A percentile compares a stretch with the other conserved stretches of the same genome.
Evolutionary conservation across 2,888 invertebrate genomes (phyloP).

Genomic region (Megaustenia siamemsis): DNA sequence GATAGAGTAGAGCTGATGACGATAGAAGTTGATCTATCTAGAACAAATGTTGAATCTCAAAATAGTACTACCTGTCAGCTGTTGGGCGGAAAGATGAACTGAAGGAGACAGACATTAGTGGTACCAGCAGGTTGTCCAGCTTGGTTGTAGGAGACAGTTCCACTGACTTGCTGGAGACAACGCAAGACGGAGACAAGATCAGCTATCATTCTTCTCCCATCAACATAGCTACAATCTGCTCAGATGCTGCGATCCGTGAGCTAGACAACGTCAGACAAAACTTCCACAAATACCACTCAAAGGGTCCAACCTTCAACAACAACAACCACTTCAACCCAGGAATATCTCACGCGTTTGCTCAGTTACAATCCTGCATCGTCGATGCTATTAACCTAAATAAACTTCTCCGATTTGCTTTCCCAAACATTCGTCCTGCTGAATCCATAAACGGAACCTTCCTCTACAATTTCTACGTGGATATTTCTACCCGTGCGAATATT

Average conservation of each 20-base stretch:
- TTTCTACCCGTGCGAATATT: slow-evolving; percentile 63
- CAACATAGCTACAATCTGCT: slow-evolving; percentile 31
- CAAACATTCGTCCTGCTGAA: slow-evolving; percentile 58
- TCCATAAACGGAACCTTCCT: slow-evolving; percentile 74
- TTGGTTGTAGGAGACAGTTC: neutral
- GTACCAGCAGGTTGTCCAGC: no score
- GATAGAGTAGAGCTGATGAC: no score
- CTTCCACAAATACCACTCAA: slow-evolving; percentile 61
- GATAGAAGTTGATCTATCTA: no score
- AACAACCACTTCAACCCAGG: slow-evolving; percentile 61
- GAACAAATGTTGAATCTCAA: no score
- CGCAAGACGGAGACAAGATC: neutral
- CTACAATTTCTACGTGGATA: slow-evolving; percentile 71
- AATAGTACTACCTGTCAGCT: no score
- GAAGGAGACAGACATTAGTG: no score
- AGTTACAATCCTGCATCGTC: slow-evolving; percentile 76
- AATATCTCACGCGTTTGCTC: slow-evolving; percentile 74
- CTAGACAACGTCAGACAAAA: slow-evolving; percentile 50
- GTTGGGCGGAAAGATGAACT: neutral
- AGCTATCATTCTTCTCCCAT: neutral
- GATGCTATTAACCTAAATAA: slow-evolving; percentile 73
- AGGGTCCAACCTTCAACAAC: slow-evolving; percentile 58
- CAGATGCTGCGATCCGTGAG: neutral
- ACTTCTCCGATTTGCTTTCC: slow-evolving; percentile 69
- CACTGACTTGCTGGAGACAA: neutral